These are phyloP conservation scores for Caretta caretta DNA, from an alignment of 2,113 vertebrate genomes.

Conservation along the genomic window DNA sequence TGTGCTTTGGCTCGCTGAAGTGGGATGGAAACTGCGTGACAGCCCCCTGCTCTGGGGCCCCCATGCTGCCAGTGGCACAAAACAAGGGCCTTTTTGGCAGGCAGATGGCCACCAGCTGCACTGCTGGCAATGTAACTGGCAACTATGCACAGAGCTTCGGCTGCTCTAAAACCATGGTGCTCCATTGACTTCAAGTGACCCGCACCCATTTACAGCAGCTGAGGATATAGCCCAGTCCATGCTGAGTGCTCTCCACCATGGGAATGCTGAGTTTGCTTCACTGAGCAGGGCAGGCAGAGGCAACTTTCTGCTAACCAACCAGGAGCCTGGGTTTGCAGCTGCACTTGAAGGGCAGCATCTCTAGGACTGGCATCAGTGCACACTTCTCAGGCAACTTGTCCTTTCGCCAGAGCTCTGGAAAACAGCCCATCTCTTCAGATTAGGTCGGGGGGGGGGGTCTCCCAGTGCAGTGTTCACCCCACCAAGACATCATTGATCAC, in stretches of 20 bases:
- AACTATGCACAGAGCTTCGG: too few relatives aligned
- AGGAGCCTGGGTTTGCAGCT: neutral
- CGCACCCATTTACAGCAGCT: too few relatives aligned
- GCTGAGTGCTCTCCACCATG: too few relatives aligned
- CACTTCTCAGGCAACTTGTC: neutral
- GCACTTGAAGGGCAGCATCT: neutral
- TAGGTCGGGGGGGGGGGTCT: neutral
- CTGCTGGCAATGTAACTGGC: too few relatives aligned
- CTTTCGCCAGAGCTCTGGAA: neutral
- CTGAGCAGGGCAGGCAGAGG: neutral
- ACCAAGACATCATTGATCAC: too few relatives aligned
- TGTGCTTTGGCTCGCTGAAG: neutral
- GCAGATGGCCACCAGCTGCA: neutral
- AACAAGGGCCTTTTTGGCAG: neutral
- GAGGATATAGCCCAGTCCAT: too few relatives aligned
- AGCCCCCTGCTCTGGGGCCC: too few relatives aligned
- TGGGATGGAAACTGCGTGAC: neutral
- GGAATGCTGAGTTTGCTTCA: neutral
- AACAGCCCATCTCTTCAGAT: neutral
- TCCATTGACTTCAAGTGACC: too few relatives aligned
- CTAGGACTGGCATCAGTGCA: too few relatives aligned
- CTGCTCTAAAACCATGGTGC: too few relatives aligned
- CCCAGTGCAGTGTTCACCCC: neutral
- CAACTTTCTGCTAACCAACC: neutral
- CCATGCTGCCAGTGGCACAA: neutral